A percentile compares a stretch with the other conserved stretches of the same genome.
phyloP scores from a whole-genome alignment of 2,888 invertebrate species.

The Rhorus exstirpatorius region DNA sequence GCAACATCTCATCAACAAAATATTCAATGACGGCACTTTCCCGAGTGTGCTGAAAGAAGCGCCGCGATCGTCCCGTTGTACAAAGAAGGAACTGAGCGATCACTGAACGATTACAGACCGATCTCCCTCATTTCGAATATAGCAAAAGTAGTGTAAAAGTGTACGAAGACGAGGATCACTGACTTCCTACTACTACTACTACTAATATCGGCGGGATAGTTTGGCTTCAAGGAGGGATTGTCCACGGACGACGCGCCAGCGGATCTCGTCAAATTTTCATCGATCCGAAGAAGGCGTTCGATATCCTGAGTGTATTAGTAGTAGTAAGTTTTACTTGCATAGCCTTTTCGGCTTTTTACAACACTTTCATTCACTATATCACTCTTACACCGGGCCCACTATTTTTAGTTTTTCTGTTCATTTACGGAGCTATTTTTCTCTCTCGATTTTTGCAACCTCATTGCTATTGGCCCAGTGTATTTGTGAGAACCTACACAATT shows the following conservation, averaged over 20 bases:
- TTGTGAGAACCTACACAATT: no score
- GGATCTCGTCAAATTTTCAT: background rate
- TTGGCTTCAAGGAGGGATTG: slow-evolving; percentile 1
- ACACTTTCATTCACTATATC: no score
- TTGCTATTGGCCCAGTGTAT: no score
- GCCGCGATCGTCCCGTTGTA: background rate
- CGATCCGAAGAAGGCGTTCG: no score
- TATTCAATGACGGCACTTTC: background rate
- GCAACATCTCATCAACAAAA: background rate
- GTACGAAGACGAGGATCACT: background rate
- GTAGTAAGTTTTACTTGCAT: no score
- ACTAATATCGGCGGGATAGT: no score
- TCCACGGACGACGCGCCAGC: background rate
- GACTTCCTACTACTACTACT: background rate
- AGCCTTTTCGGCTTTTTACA: no score
- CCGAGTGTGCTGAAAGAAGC: background rate
- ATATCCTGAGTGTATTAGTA: no score
- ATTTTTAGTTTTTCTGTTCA: no score
- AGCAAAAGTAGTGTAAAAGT: background rate
- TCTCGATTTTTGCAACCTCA: no score
- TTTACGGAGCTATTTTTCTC: no score
- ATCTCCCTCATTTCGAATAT: slow-evolving; percentile 2
- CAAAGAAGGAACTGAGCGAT: slow-evolving; percentile 1
- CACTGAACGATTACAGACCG: slow-evolving; percentile 6
- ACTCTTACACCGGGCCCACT: no score